Base-by-base conservation (phyloP, 2,113 vertebrate genomes). In the Okapia johnstoni region DNA sequence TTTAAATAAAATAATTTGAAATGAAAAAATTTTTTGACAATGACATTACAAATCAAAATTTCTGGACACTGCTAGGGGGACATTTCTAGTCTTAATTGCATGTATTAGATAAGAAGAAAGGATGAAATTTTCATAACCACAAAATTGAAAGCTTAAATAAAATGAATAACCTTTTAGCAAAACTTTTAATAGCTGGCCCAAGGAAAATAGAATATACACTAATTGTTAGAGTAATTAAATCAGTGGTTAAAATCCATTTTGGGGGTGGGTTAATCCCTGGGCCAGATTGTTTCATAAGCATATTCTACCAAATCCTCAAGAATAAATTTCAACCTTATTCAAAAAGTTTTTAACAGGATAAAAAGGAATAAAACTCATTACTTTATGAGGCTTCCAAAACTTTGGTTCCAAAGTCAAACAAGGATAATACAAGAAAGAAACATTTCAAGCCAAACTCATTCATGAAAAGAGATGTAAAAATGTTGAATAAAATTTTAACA, bases 401-500 rank as follows among this genome's bases (percentile, higher is more conserved):
- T 86, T 36, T 81, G n/a, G 77, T 94, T 95, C 43, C 26, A 91
- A 95, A 93, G 88, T 80, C 58, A 96, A 50, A 54, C 26, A n/a
- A 88, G 17, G 30, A 85, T 61, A 70, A 43, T 43, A 33, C 11
- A 84, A 92, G 84, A 90, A 88, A 58, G 40, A 85, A 94, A 93
- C 14, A 66, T 48, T 84, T 93, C 17, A 33, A 21, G 90, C 1
- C 79, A 88, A 88, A 54, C 52, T 93, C 83, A 79, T 88, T 95
- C 79, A 88, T 88, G 33, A 88, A 93, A 95, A 66, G 26, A 46
- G 19, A 93, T 89, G n/a, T 48, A 54, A 85, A 85, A 91, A 63
- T 61, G 4, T 63, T 52, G 91, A 93, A 88, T 77, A 58, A 94
- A 94, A 90, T 36, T 70, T 86, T 89, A 92, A 88, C 81, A 93